Base-by-base conservation (phyloP, 1,140 invertebrate genomes). In the Nomia melanderi region DNA sequence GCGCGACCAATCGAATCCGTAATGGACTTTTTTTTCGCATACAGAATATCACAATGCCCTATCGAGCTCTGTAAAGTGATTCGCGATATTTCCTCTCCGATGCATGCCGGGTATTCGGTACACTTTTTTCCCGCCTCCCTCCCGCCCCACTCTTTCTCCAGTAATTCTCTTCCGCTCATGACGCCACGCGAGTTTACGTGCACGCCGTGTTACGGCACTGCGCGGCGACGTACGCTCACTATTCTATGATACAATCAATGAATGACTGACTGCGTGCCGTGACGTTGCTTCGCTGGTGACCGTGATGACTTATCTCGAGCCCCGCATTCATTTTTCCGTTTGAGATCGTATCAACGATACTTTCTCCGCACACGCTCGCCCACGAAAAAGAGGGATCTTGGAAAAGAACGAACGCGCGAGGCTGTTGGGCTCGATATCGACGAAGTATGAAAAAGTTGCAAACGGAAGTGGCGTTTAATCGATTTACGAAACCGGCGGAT, bases 241-340 rank as follows among this genome's bases (percentile, higher is more conserved):
- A 73, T 79, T 80, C 81, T 81, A 87, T 83, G 84, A 85, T 89
- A 87, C 87, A 86, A 88, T 87, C 87, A 89, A 88, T 88, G 85
- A 88, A 85, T 88, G 86, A 87, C 83, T 79, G 81, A 87, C 86
- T 84, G 74, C 78, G 77, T 82, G 78, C 78, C 74, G 79, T 83
- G 79, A 77, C 79, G 79, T 73, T 74, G 79, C 69, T 57, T 69
- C 57, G 71, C 79, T 63, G 74, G 82, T 82, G 83, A 82, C 77
- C 80, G 74, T 76, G 80, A 85, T 85, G 79, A 85, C 82, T 85
- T 84, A 84, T 84, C 82, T 84, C 47, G 50, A 41, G 20, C 20
- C n/a, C 14, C 47, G 5, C 62, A 60, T 66, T 60, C 56, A 41
- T 47, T 75, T 65, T 74, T 74, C 53, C 41, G 12, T 33, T 27